Percentiles rank a stretch among this genome's conserved stretches.
Evolutionary conservation across 2,113 vertebrate species (phyloP).

Genomic region (Zosterops japonicus): DNA sequence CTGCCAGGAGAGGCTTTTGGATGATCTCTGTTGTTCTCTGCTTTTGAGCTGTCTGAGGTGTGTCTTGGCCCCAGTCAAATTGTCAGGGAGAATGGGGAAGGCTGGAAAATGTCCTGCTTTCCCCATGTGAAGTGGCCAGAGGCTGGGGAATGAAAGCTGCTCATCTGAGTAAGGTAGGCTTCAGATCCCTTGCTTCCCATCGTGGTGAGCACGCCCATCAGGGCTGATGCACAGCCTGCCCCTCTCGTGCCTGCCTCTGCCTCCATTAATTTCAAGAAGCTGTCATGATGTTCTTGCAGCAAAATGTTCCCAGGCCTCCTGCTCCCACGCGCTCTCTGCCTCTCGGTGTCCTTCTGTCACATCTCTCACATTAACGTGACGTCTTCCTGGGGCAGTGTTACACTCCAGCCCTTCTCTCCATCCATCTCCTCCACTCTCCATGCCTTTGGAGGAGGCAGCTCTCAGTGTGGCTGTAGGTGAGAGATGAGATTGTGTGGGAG

Average conservation of each 20-base stretch:
- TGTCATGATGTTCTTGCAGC: constrained; percentile 41
- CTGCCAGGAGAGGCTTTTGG: background rate
- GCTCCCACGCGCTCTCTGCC: background rate
- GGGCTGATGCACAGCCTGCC: background rate
- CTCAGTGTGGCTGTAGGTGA: constrained; percentile 35
- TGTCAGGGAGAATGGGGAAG: background rate
- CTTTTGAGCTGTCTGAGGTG: background rate
- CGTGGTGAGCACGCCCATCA: accelerated
- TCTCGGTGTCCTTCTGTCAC: constrained; percentile 38
- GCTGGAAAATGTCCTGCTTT: background rate
- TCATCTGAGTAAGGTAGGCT: background rate
- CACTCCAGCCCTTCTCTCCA: constrained; percentile 15
- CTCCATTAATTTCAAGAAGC: constrained; percentile 32
- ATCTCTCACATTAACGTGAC: constrained; percentile 5
- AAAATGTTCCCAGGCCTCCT: background rate
- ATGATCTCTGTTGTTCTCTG: background rate
- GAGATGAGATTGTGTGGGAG: background rate
- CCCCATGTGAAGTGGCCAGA: accelerated
- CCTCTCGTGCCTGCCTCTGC: background rate
- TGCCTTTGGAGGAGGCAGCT: background rate
- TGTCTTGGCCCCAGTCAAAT: background rate
- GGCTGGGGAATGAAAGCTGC: background rate
- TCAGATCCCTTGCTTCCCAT: background rate
- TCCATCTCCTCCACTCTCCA: background rate
- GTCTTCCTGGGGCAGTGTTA: background rate